Percentiles rank a stretch among this genome's conserved stretches.
Evolutionary conservation across 2,113 vertebrate genomes (phyloP).

Genomic region (Hippopotamus amphibius): DNA sequence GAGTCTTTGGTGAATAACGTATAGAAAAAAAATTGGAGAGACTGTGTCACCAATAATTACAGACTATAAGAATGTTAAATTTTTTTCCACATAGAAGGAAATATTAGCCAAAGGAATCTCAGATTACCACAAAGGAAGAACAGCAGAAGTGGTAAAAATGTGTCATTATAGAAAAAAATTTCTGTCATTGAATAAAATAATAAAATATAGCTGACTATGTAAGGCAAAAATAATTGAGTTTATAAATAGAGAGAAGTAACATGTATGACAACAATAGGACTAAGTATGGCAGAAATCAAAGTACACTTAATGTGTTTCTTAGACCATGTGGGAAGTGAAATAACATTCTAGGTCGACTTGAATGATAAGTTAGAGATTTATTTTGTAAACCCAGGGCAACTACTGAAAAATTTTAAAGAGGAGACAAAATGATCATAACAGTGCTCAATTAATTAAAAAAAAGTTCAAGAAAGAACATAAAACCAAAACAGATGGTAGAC

Average conservation of each 20-base stretch:
- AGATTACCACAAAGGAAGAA: not conserved
- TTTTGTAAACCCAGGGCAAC: not conserved
- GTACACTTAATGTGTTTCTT: not conserved
- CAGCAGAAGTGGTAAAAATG: not conserved
- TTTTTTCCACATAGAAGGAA: not conserved
- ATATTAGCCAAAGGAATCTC: not conserved
- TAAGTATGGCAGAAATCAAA: not conserved
- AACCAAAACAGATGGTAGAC: not conserved
- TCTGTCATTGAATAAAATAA: not conserved
- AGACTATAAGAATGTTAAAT: not conserved
- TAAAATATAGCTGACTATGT: not conserved
- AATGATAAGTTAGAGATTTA: not conserved
- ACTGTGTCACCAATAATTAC: not conserved
- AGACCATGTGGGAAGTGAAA: not conserved
- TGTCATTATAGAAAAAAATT: not conserved
- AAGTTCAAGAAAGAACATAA: not conserved
- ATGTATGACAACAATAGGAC: not conserved
- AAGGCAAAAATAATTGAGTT: not conserved
- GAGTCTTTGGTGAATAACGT: not conserved
- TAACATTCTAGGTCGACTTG: not conserved
- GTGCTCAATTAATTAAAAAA: not conserved
- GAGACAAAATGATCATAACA: not conserved
- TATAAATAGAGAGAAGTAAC: not conserved
- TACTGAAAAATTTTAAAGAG: not conserved
- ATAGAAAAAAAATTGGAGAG: not conserved